Conservation (phyloP, 2,888 invertebrate species). For the Cryptosula pallasiana region DNA sequence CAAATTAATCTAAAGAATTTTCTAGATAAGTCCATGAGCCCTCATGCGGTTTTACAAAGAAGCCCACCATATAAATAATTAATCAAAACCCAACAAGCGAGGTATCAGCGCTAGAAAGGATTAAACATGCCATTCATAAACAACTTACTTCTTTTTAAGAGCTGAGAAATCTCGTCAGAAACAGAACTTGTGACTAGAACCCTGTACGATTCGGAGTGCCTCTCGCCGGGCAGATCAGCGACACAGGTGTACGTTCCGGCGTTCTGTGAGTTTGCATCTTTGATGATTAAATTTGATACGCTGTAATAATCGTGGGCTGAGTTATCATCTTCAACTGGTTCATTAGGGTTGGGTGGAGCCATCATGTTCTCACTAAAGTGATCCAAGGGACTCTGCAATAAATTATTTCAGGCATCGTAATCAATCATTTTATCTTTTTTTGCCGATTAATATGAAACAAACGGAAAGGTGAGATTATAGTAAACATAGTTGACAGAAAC, state of each 20-base stretch:
- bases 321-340: too few relatives aligned
- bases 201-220: neutral
- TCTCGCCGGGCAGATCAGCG: neutral
- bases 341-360: neutral
- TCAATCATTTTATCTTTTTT: too few relatives aligned
- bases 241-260: conserved; percentile 15
- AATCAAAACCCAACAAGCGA: too few relatives aligned
- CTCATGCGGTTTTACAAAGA: too few relatives aligned
- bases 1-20: too few relatives aligned
- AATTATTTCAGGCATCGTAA: too few relatives aligned
- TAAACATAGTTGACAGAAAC: too few relatives aligned
- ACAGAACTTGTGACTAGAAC: neutral
- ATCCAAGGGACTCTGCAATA: conserved; percentile 7
- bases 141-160: neutral
- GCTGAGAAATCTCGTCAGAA: neutral
- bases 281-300: neutral
- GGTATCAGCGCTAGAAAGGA: too few relatives aligned
- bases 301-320: neutral
- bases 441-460: too few relatives aligned
- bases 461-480: too few relatives aligned
- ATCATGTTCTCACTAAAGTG: neutral
- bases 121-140: neutral
- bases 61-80: too few relatives aligned
- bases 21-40: too few relatives aligned
- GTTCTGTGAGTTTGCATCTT: neutral